Percentiles rank a stretch among this genome's conserved stretches.
These are phyloP conservation scores for Plagodis dolabraria DNA, from an alignment of 2,888 invertebrate species.

Conservation along the genomic window DNA sequence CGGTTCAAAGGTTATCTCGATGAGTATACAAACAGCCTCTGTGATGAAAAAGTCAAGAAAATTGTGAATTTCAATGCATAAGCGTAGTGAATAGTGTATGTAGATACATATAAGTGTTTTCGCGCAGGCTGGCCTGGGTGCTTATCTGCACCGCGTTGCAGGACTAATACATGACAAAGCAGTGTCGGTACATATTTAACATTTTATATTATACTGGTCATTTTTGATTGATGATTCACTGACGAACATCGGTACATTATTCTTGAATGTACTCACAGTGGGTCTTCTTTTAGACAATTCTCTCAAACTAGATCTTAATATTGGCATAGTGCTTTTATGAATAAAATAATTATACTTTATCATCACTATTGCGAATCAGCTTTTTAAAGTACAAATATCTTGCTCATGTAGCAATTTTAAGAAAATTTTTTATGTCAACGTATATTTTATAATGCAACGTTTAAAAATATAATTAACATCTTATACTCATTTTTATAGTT, in stretches of 20 bases:
- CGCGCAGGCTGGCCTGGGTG: conserved; percentile 50
- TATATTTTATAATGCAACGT: conserved; percentile 55
- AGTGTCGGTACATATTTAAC: conserved; percentile 47
- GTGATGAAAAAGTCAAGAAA: conserved; percentile 76
- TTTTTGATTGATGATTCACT: conserved; percentile 42
- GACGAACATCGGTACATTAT: conserved; percentile 48
- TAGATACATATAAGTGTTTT: conserved; percentile 52
- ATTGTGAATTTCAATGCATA: conserved; percentile 72
- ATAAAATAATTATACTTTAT: conserved; percentile 37
- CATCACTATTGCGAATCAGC: conserved; percentile 56
- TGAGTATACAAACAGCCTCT: conserved; percentile 75
- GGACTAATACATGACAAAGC: conserved; percentile 64
- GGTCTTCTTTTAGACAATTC: conserved; percentile 64
- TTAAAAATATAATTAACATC: conserved; percentile 54
- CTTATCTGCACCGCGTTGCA: conserved; percentile 32
- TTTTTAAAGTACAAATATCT: conserved; percentile 78
- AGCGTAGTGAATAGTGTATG: conserved; percentile 46
- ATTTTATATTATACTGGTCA: conserved; percentile 33
- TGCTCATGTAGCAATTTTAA: conserved; percentile 80
- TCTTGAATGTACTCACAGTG: conserved; percentile 58
- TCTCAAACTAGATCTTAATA: conserved; percentile 64
- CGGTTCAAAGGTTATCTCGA: conserved; percentile 63
- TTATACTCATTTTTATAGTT: conserved; percentile 74
- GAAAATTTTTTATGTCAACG: conserved; percentile 54
- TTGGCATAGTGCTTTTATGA: conserved; percentile 57